Percentiles rank a stretch among this genome's conserved stretches.
phyloP scores from a whole-genome alignment of 2,113 vertebrate species.

The Bolborhynchus lineola region DNA sequence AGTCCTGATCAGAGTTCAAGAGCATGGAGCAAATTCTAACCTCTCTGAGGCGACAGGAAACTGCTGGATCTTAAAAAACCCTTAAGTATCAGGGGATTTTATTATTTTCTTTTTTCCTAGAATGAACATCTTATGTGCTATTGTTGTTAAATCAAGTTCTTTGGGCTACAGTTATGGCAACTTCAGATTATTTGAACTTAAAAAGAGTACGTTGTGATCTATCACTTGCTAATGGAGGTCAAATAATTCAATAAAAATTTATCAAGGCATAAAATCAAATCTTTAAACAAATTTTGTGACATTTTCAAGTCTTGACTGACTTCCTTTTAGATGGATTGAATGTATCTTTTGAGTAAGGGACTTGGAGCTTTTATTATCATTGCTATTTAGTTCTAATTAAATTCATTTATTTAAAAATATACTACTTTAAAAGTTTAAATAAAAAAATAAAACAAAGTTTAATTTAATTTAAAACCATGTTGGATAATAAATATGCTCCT shows the following conservation, averaged over 20 bases:
- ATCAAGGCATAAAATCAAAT: background rate
- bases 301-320: background rate
- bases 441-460: background rate
- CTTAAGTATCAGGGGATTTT: background rate
- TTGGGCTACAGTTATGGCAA: background rate
- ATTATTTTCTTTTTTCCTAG: background rate
- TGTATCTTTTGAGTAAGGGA: background rate
- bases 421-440: background rate
- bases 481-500: background rate
- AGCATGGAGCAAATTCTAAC: background rate
- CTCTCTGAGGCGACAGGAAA: background rate
- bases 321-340: background rate
- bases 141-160: background rate
- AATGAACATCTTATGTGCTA: background rate
- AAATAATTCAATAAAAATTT: background rate
- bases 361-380: background rate
- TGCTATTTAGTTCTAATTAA: background rate
- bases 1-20: background rate
- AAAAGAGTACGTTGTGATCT: background rate
- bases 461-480: background rate
- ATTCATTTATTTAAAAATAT: background rate
- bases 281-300: background rate
- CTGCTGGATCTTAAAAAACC: rapidly evolving
- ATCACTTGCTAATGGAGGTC: background rate
- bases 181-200: background rate